Conservation (phyloP, 2,888 invertebrate species). For the Tupiocoris notatus region DNA sequence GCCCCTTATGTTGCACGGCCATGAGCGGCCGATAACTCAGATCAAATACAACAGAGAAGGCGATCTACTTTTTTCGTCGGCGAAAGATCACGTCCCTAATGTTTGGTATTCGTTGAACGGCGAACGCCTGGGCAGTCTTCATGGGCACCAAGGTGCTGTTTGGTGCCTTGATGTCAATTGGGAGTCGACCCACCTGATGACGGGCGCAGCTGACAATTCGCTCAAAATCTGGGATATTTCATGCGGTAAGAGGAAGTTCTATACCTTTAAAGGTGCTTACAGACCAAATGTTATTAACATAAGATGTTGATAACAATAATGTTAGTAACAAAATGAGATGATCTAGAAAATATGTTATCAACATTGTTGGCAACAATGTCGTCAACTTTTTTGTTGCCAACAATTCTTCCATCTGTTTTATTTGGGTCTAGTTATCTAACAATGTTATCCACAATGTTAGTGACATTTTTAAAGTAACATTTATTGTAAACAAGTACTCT, state of each 20-base stretch:
- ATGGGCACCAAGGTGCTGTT: constrained; percentile 95
- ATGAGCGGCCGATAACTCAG: constrained; percentile 98
- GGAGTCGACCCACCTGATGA: constrained; percentile 85
- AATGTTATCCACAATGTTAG: too few relatives aligned
- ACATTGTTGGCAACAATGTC: too few relatives aligned
- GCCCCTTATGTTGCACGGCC: constrained; percentile 97
- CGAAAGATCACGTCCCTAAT: constrained; percentile 93
- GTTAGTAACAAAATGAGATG: too few relatives aligned
- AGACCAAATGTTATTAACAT: too few relatives aligned
- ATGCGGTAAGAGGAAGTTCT: constrained; percentile 67
- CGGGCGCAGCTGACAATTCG: constrained; percentile 93
- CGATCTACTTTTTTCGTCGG: constrained; percentile 91
- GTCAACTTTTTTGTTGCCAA: too few relatives aligned
- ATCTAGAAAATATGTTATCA: too few relatives aligned
- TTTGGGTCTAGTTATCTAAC: too few relatives aligned
- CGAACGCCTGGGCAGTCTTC: constrained; percentile 92
- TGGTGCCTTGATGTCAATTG: constrained; percentile 98
- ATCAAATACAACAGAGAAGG: constrained; percentile 98
- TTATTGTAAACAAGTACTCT: too few relatives aligned
- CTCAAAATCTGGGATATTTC: constrained; percentile 85
- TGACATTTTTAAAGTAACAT: too few relatives aligned
- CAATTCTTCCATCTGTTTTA: too few relatives aligned
- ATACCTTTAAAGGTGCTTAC: too few relatives aligned
- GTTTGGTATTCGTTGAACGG: constrained; percentile 99
- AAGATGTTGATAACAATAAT: too few relatives aligned